Evolutionary conservation across 2,113 vertebrate genomes (phyloP), one percentile per base, ranked within the genome.

Genomic region (Halichoerus grypus): DNA sequence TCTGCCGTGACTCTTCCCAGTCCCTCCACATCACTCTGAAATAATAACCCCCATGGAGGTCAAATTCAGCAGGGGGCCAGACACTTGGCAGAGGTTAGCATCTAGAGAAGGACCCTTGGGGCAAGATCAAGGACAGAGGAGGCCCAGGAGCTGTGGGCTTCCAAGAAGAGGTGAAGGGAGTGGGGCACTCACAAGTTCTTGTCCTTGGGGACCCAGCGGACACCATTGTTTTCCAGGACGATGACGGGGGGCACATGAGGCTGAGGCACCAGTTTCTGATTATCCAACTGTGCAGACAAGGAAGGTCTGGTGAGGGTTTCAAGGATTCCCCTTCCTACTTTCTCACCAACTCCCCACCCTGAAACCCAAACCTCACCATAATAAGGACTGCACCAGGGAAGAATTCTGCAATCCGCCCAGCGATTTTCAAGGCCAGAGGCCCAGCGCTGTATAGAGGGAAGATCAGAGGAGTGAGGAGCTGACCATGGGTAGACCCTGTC

Each of bases 11-110:
- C 95, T 99, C 99, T 95, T 99, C 99, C 99, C 99, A 99, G 98
- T 99, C 99, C n/a, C 98, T 96, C 98, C 99, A 99, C 99, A 99
- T 99, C 79, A 99, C 99, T 98, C 99, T 99, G 98, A 82, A 96
- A 97, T 57, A 86, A 82, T 71, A 97, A 77, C 51, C 82, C 31
- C 76, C 55, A 5, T 14, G 19, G 42, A 92, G 14, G 46, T 92
- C 90, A 83, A 89, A 89, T 33, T 92, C 69, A 95, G 36, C 4
- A 49, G 39, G 49, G 59, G 31, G 31, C 49, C 80, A 95, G 71
- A 92, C 53, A 65, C 39, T 51, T 84, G 28, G 71, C 26, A 96
- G 65, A 89, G 24, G 33, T 36, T 83, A 77, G 61, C 19, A 33
- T 85, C 87, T 74, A 59, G 24, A 77, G 36, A 94, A 76, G n/a